A percentile compares a stretch with the other conserved stretches of the same genome.
Evolutionary conservation across 2,113 vertebrate genomes (phyloP).

Genomic region (Labeo catla): DNA sequence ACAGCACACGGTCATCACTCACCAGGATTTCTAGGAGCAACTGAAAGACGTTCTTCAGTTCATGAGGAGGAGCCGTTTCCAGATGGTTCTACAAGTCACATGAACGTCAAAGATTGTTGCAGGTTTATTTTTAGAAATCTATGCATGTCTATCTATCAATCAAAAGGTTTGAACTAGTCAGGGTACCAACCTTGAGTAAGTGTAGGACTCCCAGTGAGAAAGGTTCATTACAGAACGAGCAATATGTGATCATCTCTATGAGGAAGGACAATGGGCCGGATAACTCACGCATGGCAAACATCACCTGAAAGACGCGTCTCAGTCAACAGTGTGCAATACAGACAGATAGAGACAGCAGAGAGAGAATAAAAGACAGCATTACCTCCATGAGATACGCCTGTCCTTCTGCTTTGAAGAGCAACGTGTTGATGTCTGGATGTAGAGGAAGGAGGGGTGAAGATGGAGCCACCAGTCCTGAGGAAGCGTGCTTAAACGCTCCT

Average conservation of each 20-base stretch:
- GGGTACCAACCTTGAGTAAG: slow-evolving; percentile 86
- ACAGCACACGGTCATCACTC: slow-evolving; percentile 62
- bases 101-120: not conserved
- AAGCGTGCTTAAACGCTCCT: slow-evolving; percentile 80
- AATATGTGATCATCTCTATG: slow-evolving; percentile 93
- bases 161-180: not conserved
- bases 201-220: slow-evolving; percentile 93
- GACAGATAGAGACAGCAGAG: not conserved
- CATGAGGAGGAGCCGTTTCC: slow-evolving; percentile 94
- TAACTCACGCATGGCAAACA: slow-evolving; percentile 94
- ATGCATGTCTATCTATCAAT: too few species aligned
- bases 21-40: slow-evolving; percentile 95
- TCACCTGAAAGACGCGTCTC: slow-evolving; percentile 78
- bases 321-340: not conserved
- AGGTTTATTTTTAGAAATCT: not conserved
- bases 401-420: slow-evolving; percentile 91
- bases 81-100: slow-evolving; percentile 83
- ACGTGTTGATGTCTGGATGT: slow-evolving; percentile 87
- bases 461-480: slow-evolving; percentile 72
- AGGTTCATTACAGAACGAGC: slow-evolving; percentile 93
- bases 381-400: slow-evolving; percentile 96
- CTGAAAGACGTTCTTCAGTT: slow-evolving; percentile 95
- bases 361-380: slow-evolving; percentile 14
- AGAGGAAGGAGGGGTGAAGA: slow-evolving; percentile 82
- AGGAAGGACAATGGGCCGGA: slow-evolving; percentile 87